These are phyloP conservation scores for Microplitis manilae DNA, from an alignment of 2,888 invertebrate genomes.

Conservation along the genomic window DNA sequence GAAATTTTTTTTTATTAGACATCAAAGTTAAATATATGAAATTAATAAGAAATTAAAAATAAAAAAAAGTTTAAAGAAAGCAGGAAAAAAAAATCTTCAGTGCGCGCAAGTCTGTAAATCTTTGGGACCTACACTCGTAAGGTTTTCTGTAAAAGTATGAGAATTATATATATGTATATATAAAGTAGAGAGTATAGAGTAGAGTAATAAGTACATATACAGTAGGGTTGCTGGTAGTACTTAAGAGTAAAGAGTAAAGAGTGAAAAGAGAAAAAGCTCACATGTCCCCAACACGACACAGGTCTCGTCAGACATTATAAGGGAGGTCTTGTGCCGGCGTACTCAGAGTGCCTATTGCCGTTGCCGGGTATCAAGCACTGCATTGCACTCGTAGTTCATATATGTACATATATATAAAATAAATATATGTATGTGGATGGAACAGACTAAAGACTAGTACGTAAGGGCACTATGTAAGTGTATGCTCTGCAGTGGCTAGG, in stretches of 20 bases:
- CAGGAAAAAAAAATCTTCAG: conserved; percentile 29
- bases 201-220: background rate
- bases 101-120: conserved; percentile 39
- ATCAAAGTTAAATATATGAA: conserved; percentile 16
- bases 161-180: background rate
- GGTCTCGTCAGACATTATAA: background rate
- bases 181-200: background rate
- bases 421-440: conserved; percentile 43
- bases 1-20: conserved; percentile 10
- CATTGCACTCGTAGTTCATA: conserved; percentile 7
- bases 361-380: conserved; percentile 1
- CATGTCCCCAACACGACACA: conserved; percentile 16
- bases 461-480: conserved; percentile 49
- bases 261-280: conserved; percentile 1
- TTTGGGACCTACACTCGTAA: conserved; percentile 15
- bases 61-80: conserved; percentile 14
- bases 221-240: background rate
- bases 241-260: conserved; percentile 7
- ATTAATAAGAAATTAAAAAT: background rate
- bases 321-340: background rate
- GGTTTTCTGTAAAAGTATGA: conserved; percentile 20
- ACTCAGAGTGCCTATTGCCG: background rate
- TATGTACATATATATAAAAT: conserved; percentile 29
- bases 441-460: conserved; percentile 54
- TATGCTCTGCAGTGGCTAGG: conserved; percentile 46